Evolutionary conservation across 2,888 invertebrate genomes (phyloP), one percentile per base, ranked within the genome.

Genomic region (Ophioninae sp.): DNA sequence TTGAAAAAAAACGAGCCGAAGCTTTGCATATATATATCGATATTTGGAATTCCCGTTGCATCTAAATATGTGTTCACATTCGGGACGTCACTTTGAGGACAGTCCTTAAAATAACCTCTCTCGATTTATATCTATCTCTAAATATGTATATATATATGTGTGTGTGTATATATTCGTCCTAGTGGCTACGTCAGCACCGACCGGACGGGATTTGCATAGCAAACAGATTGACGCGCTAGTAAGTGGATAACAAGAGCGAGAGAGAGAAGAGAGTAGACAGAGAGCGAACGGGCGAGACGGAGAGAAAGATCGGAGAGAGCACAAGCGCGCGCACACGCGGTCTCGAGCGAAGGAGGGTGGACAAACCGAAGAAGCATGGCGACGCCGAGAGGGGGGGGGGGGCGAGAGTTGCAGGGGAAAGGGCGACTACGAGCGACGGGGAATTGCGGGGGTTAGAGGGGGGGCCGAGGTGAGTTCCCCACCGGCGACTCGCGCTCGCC

Each of bases 131-230:
- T 7, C 10, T 44, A 44, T 56, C 30, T 39, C 37, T 65, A n/a
- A 65, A 30, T 23, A 41, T 41, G 20, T 56, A 51, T 39, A 56
- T 65, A n/a, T 75, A 30, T 23, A 30, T 56, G 7, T 61, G n/a
- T 30, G 23, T 44, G 6, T 87, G 83, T 78, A 87, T 68, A 61
- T 30, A 44, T 68, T 10, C 37, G 69, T 69, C 61, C 69, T 77
- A 84, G 75, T 85, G 85, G 85, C 89, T 89, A 89, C 91, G 90
- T 91, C 91, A 91, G 90, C 91, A 89, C 88, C 88, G 89, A 88
- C 90, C 88, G 88, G 89, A 90, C 90, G 89, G 88, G 91, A 91
- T 92, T 92, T 91, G 91, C 91, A 92, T 92, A 89, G 91, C 91
- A 91, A 92, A 91, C 90, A 90, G 91, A 92, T 92, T 90, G 91